Evolutionary conservation across 2,797 vertebrate species (phyloP), one percentile per base, ranked within the genome.

Genomic region (Graptemys geographica): DNA sequence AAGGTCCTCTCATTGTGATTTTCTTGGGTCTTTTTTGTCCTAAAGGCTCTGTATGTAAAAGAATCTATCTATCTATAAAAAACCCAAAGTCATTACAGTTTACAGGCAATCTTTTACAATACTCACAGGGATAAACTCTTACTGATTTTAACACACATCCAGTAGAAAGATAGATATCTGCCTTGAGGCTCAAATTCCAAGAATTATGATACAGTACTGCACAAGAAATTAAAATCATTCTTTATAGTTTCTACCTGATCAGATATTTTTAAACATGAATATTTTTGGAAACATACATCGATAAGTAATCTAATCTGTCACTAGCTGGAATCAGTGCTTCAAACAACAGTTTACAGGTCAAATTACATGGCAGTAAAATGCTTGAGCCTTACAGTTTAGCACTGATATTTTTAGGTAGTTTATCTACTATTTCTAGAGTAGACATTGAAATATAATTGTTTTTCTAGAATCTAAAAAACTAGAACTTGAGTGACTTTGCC

Each of bases 261-360:
- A 94, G 33, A 28, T 52, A 92, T 86, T 86, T 87, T 79, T 5
- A 3, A 86, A 92, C 89, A 52, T 10, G 13, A 92, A 85, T 89
- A 11, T 56, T 31, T 85, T 90, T 94, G 81, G 72, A 95, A 95
- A 81, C 8, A 62, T 5, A 0, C 5, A 78, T 89, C 86, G 88
- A 3, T 88, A 41, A 49, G 44, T 59, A 87, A 52, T 15, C 1
- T 87, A 81, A 81, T 25, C 31, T 78, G 33, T 90, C 65, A 90
- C 80, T 83, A 84, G 41, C 44, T 49, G n/a, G 80, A 97, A 96
- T 92, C 51, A 25, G 37, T 81, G 27, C 83, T 95, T 97, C 33
- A 89, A 87, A 92, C n/a, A 79, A 25, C 33, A 80, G 5, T 83
- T 15, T 11, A 55, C 41, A 76, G 80, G 57, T 4, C 41, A 56